These are phyloP conservation scores for Bellardia pandia DNA, from an alignment of 2,888 invertebrate species.

Conservation along the genomic window DNA sequence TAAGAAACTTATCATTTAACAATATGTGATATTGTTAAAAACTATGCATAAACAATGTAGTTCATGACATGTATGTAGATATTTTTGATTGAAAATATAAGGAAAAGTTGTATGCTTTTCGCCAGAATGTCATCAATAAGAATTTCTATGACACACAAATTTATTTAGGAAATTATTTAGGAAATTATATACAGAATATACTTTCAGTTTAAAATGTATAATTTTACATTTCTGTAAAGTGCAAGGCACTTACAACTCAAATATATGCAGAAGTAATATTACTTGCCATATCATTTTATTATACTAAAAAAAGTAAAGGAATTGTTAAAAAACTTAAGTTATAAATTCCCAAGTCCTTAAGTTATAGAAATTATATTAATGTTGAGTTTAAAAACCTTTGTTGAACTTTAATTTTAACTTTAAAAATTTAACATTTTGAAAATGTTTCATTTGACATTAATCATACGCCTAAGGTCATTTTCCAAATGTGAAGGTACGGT, in stretches of 20 bases:
- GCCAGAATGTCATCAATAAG: background rate
- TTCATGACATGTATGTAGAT: conserved; percentile 1
- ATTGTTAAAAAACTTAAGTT: no score
- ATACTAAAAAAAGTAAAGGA: no score
- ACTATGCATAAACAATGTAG: conserved; percentile 1
- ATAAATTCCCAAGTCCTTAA: no score
- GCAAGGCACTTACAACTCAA: no score
- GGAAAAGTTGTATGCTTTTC: background rate
- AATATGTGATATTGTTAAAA: background rate
- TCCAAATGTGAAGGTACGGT: no score
- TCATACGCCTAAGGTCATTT: no score
- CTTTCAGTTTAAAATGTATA: background rate
- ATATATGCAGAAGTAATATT: no score
- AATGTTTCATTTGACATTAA: background rate
- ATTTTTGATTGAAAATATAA: background rate
- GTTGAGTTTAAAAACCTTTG: no score
- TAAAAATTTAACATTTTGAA: background rate
- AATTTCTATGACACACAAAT: background rate
- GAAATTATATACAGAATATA: background rate
- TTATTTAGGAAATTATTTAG: background rate
- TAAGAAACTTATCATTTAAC: background rate
- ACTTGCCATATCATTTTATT: no score
- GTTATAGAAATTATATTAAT: no score
- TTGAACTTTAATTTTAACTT: no score
- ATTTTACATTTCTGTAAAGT: no score